A percentile compares a stretch with the other conserved stretches of the same genome.
Evolutionary conservation across 2,797 vertebrate genomes (phyloP).

Genomic region (Xenops minutus): DNA sequence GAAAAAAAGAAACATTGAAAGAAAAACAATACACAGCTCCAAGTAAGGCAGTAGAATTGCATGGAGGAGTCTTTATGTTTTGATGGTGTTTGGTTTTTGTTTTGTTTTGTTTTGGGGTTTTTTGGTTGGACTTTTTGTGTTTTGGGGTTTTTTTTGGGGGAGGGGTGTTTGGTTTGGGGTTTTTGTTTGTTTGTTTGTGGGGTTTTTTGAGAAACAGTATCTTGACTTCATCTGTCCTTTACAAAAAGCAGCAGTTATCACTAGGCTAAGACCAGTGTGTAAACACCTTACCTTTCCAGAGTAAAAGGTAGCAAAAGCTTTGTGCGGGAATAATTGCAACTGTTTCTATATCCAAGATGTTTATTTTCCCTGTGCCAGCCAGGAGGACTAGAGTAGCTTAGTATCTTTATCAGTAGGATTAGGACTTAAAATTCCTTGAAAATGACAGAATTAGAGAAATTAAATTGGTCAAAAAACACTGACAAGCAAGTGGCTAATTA

Average conservation of each 20-base stretch:
- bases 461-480: background rate
- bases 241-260: background rate
- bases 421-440: background rate
- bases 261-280: background rate
- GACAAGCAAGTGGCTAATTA: background rate
- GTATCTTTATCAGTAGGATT: background rate
- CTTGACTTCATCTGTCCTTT: background rate
- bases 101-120: background rate
- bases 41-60: background rate
- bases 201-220: background rate
- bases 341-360: background rate
- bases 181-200: too few relatives aligned
- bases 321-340: background rate
- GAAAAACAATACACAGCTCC: background rate
- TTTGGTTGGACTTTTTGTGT: too few relatives aligned
- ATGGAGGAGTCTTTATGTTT: background rate
- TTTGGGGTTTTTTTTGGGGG: too few relatives aligned
- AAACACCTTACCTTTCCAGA: background rate
- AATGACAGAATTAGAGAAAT: background rate
- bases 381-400: background rate
- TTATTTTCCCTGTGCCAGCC: background rate
- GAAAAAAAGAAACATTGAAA: rapidly evolving
- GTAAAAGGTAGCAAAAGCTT: background rate
- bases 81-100: too few relatives aligned
- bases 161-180: too few relatives aligned